phyloP scores from a whole-genome alignment of 2,888 invertebrate species.

The Hydropsyche betteni region DNA sequence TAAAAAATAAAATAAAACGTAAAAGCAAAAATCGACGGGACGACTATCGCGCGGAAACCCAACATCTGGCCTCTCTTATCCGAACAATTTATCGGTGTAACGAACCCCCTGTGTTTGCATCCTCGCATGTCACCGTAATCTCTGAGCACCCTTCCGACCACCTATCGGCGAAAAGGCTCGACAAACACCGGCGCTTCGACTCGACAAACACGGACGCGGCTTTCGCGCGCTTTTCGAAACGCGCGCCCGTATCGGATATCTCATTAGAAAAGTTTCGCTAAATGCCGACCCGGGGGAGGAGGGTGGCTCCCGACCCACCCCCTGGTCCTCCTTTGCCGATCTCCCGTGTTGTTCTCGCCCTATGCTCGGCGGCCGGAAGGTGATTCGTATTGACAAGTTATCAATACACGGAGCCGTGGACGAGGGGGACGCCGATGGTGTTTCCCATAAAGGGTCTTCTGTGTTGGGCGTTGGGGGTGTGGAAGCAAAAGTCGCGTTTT shows the following conservation, averaged over 20 bases:
- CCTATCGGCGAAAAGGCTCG: slow-evolving; percentile 15
- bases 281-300: neutral
- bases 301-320: too few relatives aligned
- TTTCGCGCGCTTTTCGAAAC: neutral
- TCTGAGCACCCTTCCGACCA: slow-evolving; percentile 39
- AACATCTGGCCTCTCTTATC: slow-evolving; percentile 43
- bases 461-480: slow-evolving; percentile 3
- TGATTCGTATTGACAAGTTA: slow-evolving; percentile 46
- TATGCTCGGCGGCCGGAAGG: slow-evolving; percentile 34
- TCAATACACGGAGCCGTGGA: slow-evolving; percentile 39
- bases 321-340: neutral
- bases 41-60: slow-evolving; percentile 40
- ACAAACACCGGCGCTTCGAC: neutral
- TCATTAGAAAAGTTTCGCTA: neutral
- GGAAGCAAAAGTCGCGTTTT: too few relatives aligned
- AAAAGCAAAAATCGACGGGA: slow-evolving; percentile 10
- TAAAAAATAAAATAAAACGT: too few relatives aligned
- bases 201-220: too few relatives aligned
- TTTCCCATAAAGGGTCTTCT: slow-evolving; percentile 27
- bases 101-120: slow-evolving; percentile 32
- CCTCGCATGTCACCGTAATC: slow-evolving; percentile 38
- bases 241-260: neutral
- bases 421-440: slow-evolving; percentile 21
- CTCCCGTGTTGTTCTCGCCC: slow-evolving; percentile 15
- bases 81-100: slow-evolving; percentile 46